A percentile compares a stretch with the other conserved stretches of the same genome.
phyloP scores from a whole-genome alignment of 2,888 invertebrate species.

The Oligia fasciuncula region DNA sequence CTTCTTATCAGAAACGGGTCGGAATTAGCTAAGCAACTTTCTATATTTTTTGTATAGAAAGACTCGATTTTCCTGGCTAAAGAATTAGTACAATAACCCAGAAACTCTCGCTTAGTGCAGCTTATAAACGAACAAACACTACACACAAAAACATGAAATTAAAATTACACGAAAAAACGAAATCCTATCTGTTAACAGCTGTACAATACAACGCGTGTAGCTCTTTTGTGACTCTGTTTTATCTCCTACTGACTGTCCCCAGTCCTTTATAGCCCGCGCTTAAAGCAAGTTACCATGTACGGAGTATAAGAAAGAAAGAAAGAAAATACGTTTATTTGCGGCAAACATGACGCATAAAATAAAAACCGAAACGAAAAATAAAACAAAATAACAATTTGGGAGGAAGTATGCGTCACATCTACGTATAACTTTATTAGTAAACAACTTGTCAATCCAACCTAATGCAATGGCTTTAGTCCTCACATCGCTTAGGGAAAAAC shows the following conservation, averaged over 20 bases:
- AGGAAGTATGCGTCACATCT: no score
- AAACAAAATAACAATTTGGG: no score
- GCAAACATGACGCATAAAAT: no score
- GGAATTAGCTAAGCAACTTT: not conserved
- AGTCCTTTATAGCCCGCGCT: not conserved
- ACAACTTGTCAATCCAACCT: not conserved
- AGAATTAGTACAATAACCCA: not conserved
- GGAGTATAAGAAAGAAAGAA: not conserved
- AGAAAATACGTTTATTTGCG: no score
- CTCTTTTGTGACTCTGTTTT: constrained; percentile 9
- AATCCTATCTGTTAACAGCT: not conserved
- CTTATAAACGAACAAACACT: not conserved
- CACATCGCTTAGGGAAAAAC: not conserved
- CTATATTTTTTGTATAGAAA: not conserved
- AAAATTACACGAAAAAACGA: not conserved
- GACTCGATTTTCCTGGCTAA: not conserved
- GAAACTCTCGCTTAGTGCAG: not conserved
- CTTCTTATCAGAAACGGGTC: not conserved
- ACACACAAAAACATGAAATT: not conserved
- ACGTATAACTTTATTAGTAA: constrained; percentile 1
- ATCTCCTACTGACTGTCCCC: constrained; percentile 1
- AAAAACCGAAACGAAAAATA: no score
- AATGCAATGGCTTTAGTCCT: not conserved
- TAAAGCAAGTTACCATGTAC: constrained; percentile 15
- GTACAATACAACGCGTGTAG: not conserved